Percentiles rank a stretch among this genome's conserved stretches.
phyloP scores from a whole-genome alignment of 2,888 invertebrate species.

The Drosophila multiciliata region DNA sequence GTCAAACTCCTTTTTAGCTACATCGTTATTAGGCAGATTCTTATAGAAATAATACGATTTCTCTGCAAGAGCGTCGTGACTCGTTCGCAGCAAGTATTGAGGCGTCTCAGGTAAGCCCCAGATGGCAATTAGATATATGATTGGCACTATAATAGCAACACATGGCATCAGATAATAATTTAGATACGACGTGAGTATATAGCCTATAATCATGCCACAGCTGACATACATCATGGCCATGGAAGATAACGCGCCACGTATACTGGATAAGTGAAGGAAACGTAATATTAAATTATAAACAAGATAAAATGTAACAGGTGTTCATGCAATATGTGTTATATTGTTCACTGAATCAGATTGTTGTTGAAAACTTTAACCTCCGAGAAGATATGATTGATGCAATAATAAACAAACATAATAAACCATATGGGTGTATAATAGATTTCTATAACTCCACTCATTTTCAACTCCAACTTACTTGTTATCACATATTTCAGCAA shows the following conservation, averaged over 20 bases:
- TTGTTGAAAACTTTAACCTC: background rate
- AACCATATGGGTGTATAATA: background rate
- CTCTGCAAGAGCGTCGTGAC: slow-evolving; percentile 67
- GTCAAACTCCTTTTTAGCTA: slow-evolving; percentile 59
- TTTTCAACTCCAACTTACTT: slow-evolving; percentile 61
- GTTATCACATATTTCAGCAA: slow-evolving; percentile 80
- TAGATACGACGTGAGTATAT: slow-evolving; percentile 68
- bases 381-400: background rate
- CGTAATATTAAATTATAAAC: background rate
- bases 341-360: background rate
- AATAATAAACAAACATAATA: background rate
- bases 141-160: slow-evolving; percentile 65
- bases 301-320: background rate
- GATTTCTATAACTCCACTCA: no score
- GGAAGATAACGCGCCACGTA: slow-evolving; percentile 78
- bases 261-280: slow-evolving; percentile 30
- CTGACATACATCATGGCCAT: slow-evolving; percentile 75
- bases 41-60: slow-evolving; percentile 77
- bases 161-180: slow-evolving; percentile 74
- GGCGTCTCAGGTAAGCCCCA: slow-evolving; percentile 77
- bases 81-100: slow-evolving; percentile 67
- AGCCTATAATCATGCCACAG: slow-evolving; percentile 74
- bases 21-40: slow-evolving; percentile 60
- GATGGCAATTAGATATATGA: slow-evolving; percentile 67
- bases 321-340: background rate